These are phyloP conservation scores for Volucella zonaria DNA, from an alignment of 2,888 invertebrate genomes.

Conservation along the genomic window DNA sequence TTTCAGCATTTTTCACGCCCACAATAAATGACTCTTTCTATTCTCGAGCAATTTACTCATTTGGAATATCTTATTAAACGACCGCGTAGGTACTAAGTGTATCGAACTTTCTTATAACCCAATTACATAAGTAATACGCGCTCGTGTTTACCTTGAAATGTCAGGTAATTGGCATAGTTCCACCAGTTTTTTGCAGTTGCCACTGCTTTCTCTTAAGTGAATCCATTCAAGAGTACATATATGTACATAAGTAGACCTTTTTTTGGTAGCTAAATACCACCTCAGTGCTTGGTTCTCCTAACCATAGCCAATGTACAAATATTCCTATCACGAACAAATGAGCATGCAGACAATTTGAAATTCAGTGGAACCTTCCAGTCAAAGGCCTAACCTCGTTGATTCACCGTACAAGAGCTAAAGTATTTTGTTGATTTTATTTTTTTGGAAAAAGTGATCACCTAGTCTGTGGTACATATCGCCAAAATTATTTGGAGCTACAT, in stretches of 20 bases:
- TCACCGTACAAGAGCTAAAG: slow-evolving; percentile 14
- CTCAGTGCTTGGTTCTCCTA: slow-evolving; percentile 8
- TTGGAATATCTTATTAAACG: slow-evolving; percentile 39
- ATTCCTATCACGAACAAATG: slow-evolving; percentile 60
- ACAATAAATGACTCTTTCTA: slow-evolving; percentile 25
- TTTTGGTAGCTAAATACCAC: slow-evolving; percentile 21
- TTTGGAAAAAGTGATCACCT: slow-evolving; percentile 4
- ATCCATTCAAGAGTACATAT: slow-evolving; percentile 48
- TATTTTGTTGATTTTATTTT: background rate
- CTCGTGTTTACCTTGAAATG: slow-evolving; percentile 61
- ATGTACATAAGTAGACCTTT: slow-evolving; percentile 15
- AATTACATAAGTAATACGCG: slow-evolving; percentile 59
- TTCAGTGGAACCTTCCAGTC: slow-evolving; percentile 12
- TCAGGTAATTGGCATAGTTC: slow-evolving; percentile 52
- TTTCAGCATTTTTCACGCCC: slow-evolving; percentile 38
- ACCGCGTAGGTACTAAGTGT: slow-evolving; percentile 48
- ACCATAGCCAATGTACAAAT: slow-evolving; percentile 34
- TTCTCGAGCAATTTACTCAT: slow-evolving; percentile 31
- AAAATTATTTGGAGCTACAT: background rate
- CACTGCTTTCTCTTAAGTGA: slow-evolving; percentile 61
- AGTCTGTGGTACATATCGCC: slow-evolving; percentile 15
- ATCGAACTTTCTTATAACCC: slow-evolving; percentile 70
- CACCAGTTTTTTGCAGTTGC: background rate
- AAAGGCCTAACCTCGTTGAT: slow-evolving; percentile 14
- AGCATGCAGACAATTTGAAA: slow-evolving; percentile 31